phyloP scores from a whole-genome alignment of 2,888 invertebrate genomes.

The Sinotaia quadrata region DNA sequence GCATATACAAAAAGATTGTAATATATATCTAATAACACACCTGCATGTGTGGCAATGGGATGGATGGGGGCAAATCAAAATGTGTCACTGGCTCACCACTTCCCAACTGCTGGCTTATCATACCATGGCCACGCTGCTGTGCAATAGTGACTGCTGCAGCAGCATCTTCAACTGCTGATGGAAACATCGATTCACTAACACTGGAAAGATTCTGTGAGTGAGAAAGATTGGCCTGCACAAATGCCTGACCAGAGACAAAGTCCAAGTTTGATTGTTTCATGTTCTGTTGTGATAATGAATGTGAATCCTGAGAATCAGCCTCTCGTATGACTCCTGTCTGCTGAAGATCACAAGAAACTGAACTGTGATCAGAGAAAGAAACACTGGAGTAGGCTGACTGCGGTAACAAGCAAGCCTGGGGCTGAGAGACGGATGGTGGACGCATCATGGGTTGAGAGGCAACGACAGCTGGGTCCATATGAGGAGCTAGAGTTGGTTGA shows the following conservation, averaged over 20 bases:
- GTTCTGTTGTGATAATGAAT: constrained; percentile 21
- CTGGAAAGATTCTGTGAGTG: constrained; percentile 23
- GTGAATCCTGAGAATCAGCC: constrained; percentile 10
- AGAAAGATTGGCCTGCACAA: constrained; percentile 17
- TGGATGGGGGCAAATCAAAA: constrained; percentile 60
- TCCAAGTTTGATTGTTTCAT: constrained; percentile 12
- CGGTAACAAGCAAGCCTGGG: constrained; percentile 30
- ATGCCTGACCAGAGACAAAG: constrained; percentile 22
- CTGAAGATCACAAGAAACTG: constrained; percentile 25
- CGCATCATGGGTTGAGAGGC: constrained; percentile 64
- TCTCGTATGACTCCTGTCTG: constrained; percentile 5
- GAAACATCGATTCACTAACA: constrained; percentile 14
- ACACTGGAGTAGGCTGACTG: constrained; percentile 20
- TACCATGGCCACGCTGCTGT: constrained; percentile 22
- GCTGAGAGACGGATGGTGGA: constrained; percentile 35
- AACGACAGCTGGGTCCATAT: constrained; percentile 67
- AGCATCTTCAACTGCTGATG: constrained; percentile 7
- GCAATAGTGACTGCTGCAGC: background rate
- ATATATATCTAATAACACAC: no score
- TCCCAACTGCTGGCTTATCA: constrained; percentile 31
- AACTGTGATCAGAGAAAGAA: constrained; percentile 12
- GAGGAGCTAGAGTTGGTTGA: no score
- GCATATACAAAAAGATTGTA: no score
- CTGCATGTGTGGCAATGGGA: constrained; percentile 59
- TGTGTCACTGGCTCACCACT: constrained; percentile 37